These are phyloP conservation scores for Gallinago media DNA, from an alignment of 2,113 vertebrate genomes.

Conservation along the genomic window DNA sequence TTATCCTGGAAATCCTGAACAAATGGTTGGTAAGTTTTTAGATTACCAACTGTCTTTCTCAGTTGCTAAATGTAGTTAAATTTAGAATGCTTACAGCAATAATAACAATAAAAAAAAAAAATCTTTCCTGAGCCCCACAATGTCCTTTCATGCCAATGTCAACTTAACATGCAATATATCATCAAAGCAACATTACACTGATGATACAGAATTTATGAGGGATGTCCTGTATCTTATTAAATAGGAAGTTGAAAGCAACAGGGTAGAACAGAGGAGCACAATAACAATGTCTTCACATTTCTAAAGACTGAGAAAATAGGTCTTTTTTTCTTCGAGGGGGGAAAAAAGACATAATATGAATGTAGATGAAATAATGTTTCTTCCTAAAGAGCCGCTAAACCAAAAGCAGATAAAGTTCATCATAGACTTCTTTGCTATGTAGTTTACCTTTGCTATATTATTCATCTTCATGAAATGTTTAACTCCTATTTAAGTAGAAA, in stretches of 20 bases:
- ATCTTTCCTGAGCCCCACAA: background rate
- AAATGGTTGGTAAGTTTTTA: background rate
- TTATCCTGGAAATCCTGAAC: background rate
- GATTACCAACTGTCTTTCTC: background rate
- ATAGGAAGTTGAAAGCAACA: conserved; percentile 54
- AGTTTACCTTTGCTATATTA: background rate
- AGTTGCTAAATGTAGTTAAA: background rate
- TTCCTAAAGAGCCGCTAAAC: background rate
- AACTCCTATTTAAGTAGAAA: background rate
- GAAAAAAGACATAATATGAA: background rate
- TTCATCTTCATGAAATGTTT: background rate
- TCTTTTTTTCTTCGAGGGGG: too few relatives aligned
- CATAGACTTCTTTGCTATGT: background rate
- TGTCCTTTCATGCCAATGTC: conserved; percentile 37
- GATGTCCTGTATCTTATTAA: conserved; percentile 32
- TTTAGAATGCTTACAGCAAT: background rate
- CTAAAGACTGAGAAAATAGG: background rate
- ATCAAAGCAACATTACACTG: conserved; percentile 48
- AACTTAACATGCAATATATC: conserved; percentile 26
- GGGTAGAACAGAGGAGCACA: conserved; percentile 20
- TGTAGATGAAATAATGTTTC: background rate
- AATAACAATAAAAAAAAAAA: background rate
- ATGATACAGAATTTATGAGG: conserved; percentile 52
- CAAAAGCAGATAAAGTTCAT: background rate
- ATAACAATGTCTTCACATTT: background rate